Conservation (phyloP, 2,113 vertebrate species). For the Mionectes macconnelli region DNA sequence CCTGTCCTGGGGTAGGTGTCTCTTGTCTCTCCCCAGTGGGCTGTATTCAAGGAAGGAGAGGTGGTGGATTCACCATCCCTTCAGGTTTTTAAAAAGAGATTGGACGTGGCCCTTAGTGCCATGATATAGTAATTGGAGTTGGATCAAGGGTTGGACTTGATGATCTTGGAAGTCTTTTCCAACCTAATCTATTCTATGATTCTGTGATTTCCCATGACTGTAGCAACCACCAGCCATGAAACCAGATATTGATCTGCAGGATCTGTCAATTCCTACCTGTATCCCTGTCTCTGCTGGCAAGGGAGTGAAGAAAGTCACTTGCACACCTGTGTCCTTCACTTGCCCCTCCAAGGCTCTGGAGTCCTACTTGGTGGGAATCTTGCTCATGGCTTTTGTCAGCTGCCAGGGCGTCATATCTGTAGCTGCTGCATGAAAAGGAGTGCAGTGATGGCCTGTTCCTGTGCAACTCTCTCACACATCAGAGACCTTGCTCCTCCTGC, state of each 20-base stretch:
- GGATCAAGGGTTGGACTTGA: too few species aligned
- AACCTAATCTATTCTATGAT: too few species aligned
- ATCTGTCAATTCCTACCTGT: not conserved
- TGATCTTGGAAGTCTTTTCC: too few species aligned
- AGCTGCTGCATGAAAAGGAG: not conserved
- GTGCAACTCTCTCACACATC: not conserved
- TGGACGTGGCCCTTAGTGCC: too few species aligned
- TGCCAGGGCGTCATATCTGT: too few species aligned
- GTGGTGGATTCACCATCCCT: too few species aligned
- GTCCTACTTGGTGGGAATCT: not conserved
- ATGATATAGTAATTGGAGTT: too few species aligned
- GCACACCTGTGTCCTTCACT: not conserved
- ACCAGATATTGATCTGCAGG: not conserved
- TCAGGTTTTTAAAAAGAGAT: too few species aligned
- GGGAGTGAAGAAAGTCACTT: not conserved
- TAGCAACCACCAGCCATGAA: not conserved
- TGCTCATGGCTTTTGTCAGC: too few species aligned
- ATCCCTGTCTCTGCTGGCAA: not conserved
- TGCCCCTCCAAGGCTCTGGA: not conserved
- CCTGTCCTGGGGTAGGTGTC: too few species aligned
- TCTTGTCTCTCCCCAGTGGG: not conserved
- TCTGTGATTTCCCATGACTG: fast-evolving
- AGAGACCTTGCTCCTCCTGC: not conserved
- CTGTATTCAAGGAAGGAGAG: not conserved
- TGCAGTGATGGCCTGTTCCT: not conserved